Evolutionary conservation across 2,888 invertebrate species (phyloP).

Genomic region (Microplitis deprimator): DNA sequence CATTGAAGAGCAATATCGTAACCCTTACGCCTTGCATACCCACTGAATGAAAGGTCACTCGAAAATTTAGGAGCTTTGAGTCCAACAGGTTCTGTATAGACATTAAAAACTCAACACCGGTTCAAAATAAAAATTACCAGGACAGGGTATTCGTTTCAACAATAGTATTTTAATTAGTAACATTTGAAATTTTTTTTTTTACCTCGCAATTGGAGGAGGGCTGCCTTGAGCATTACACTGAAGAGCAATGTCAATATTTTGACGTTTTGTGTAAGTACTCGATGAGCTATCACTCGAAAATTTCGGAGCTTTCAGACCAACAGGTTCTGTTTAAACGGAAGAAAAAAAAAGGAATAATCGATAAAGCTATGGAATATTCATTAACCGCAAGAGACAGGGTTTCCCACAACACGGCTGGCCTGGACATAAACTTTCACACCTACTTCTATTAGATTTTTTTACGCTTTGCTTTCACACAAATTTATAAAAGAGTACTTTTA

Average conservation of each 20-base stretch:
- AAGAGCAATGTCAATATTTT: slow-evolving; percentile 53
- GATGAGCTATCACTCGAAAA: slow-evolving; percentile 63
- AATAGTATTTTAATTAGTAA: not conserved
- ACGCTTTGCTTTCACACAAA: not conserved
- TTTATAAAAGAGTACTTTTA: not conserved
- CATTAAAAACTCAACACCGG: slow-evolving; percentile 62
- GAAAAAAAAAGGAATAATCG: slow-evolving; percentile 19
- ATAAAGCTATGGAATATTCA: slow-evolving; percentile 6
- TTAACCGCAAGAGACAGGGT: not conserved
- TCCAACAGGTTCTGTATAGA: slow-evolving; percentile 77
- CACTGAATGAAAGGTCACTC: slow-evolving; percentile 76
- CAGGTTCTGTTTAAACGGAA: slow-evolving; percentile 73
- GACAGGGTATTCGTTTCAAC: slow-evolving; percentile 31
- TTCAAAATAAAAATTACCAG: slow-evolving; percentile 53
- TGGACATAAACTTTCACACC: not conserved
- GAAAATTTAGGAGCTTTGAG: slow-evolving; percentile 80
- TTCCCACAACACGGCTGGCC: not conserved
- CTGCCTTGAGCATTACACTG: slow-evolving; percentile 76
- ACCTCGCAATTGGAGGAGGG: slow-evolving; percentile 70
- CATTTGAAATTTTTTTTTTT: not conserved
- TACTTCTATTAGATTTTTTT: not conserved
- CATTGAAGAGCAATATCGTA: slow-evolving; percentile 65
- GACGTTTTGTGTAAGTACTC: slow-evolving; percentile 48
- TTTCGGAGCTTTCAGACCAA: slow-evolving; percentile 74
- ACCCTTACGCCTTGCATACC: slow-evolving; percentile 72